Evolutionary conservation across 2,888 invertebrate species (phyloP), one percentile per base, ranked within the genome.

Genomic region (Ariolimax columbianus): DNA sequence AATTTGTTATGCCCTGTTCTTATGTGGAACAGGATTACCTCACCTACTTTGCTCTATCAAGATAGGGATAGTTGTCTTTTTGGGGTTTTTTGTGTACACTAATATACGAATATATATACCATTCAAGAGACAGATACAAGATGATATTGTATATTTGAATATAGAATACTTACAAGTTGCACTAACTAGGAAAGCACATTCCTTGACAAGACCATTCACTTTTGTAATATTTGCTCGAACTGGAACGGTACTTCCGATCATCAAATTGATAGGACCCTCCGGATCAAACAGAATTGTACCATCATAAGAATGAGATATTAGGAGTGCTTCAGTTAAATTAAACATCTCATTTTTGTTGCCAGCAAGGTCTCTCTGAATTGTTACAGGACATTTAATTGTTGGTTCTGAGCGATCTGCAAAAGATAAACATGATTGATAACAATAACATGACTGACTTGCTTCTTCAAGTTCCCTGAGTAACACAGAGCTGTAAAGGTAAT

Each of bases 161-260:
- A 17, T 3, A 23, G 30, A 38, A 72, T 77, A 63, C 77, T 83
- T 77, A 83, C 83, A 66, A 17, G n/a, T 38, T 68, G 43, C 77
- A 68, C 26, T 36, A n/a, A 83, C 40, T n/a, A 83, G 30, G 36
- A 77, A 77, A 30, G 77, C 77, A 77, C 83, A 83, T 70, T 77
- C 77, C 47, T 47, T 68, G 47, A 23, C 19, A 33, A 77, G 55
- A n/a, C 66, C 66, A 77, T 83, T 83, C 1, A 26, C 55, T 77
- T 68, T 77, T 30, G 38, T 33, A 63, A 77, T 70, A n/a, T 30
- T 51, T 38, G 77, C 83, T 68, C 68, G 33, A 11, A 83, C 43
- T 4, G 66, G 40, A 30, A 75, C 36, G 26, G 51, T n/a, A 51
- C 77, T 68, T 47, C 77, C 77, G 26, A 30, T 55, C 40, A 40